Evolutionary conservation across 2,113 vertebrate species (phyloP), one percentile per base, ranked within the genome.

Genomic region (Lepus americanus): DNA sequence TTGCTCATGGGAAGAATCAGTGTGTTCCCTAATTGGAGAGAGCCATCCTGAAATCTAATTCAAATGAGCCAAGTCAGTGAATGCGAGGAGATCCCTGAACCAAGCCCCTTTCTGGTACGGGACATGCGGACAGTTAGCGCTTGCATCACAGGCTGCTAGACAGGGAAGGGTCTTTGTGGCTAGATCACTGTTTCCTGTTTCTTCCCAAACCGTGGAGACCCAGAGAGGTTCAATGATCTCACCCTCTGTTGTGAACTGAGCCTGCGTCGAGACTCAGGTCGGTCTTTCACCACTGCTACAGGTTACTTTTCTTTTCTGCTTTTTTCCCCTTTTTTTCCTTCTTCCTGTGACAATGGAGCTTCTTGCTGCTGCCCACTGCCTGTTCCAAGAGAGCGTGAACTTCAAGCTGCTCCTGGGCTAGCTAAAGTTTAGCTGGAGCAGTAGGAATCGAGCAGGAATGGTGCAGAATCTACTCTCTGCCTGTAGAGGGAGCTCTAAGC

Each of bases 401-500:
- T 76, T 94, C 44, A 61, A 73, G 33, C 14, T 74, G 49, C 25
- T 39, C 6, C 16, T 0, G 31, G 5, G 17, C 49, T 92, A 0
- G 39, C 39, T 44, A 25, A 72, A 74, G 9, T 49, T 55, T 53
- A n/a, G 4, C 9, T 0, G 20, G 16, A 70, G 1, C 4, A 0
- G 1, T 1, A 29, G 14, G 14, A 51, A 27, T 20, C 13, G 74
- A 51, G 64, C 55, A 59, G 70, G 79, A 39, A 66, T 31, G 31
- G 31, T 39, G 84, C 66, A 88, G 44, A 11, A 33, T 11, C 27
- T 11, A 11, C 9, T 49, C 13, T 63, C 1, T 20, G 59, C 94
- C 97, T 91, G 74, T 81, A 97, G 96, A 93, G 92, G 95, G 95
- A 93, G 94, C 94, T 2, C 90, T 53, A 33, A 94, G 79, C 73